Percentiles rank a stretch among this genome's conserved stretches.
These are phyloP conservation scores for Microtus ochrogaster DNA, from an alignment of 2,113 vertebrate species.

Conservation along the genomic window DNA sequence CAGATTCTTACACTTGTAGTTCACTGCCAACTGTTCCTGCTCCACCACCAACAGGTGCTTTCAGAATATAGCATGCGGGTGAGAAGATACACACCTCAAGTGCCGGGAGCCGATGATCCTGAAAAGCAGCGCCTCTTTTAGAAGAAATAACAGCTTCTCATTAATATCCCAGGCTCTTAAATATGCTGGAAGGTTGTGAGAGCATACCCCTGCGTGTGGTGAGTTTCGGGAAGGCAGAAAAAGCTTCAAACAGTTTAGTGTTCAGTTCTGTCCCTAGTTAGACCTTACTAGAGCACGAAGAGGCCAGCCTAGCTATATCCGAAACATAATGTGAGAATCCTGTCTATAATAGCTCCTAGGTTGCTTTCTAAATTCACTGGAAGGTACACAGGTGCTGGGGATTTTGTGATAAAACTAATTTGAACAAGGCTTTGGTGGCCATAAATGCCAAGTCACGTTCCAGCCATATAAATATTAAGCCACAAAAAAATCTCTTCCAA, in stretches of 20 bases:
- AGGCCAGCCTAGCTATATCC: not conserved
- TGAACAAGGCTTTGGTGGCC: not conserved
- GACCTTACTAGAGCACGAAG: not conserved
- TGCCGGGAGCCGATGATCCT: constrained; percentile 8
- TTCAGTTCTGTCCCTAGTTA: constrained; percentile 1
- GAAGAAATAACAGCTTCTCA: constrained; percentile 74
- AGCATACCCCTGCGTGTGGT: not conserved
- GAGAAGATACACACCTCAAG: constrained; percentile 56
- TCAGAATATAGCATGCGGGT: constrained; percentile 22
- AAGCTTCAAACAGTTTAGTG: constrained; percentile 20
- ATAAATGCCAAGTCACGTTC: not conserved
- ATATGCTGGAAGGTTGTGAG: constrained; percentile 37
- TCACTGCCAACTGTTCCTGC: constrained; percentile 74
- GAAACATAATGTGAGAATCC: not conserved
- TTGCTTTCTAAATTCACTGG: not conserved
- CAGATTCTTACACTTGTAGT: constrained; percentile 71
- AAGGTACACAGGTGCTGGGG: not conserved
- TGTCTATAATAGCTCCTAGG: not conserved
- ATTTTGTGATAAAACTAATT: not conserved
- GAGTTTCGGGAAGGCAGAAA: constrained; percentile 49
- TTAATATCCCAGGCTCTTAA: constrained; percentile 65
- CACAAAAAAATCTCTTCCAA: not conserved
- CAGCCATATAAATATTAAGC: not conserved
- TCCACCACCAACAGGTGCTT: constrained; percentile 74
- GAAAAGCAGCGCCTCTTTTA: constrained; percentile 25